Conservation (phyloP, 2,888 invertebrate genomes). For the Gortyna flavago region DNA sequence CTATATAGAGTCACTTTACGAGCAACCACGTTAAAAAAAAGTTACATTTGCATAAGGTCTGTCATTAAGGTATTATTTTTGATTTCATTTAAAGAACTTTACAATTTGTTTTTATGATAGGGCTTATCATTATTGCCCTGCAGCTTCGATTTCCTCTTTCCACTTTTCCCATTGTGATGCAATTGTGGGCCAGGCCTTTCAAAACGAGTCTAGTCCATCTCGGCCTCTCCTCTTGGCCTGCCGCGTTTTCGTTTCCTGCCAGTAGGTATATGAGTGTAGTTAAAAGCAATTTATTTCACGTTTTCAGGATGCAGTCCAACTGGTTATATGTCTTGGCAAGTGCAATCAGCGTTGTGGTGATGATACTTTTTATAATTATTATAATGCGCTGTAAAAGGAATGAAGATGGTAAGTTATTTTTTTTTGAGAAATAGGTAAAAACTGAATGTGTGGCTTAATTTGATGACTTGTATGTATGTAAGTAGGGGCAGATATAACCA, state of each 20-base stretch:
- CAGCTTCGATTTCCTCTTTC: neutral
- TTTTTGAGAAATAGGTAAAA: neutral
- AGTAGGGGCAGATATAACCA: too few species aligned
- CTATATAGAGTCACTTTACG: neutral
- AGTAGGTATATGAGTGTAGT: too few species aligned
- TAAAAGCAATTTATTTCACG: neutral
- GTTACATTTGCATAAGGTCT: neutral
- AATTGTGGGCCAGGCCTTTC: neutral
- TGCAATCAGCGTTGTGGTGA: neutral
- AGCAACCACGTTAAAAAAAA: neutral
- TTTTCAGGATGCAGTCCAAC: conserved; percentile 40
- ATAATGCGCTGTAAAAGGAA: conserved; percentile 25
- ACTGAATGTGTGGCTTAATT: neutral
- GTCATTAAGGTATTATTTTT: neutral
- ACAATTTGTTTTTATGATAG: neutral
- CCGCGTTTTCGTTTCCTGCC: neutral
- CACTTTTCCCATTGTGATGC: neutral
- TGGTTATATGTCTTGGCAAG: conserved; percentile 37
- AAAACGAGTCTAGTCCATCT: neutral
- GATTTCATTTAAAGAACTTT: neutral
- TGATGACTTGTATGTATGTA: neutral
- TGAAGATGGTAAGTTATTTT: conserved; percentile 28
- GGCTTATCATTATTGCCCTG: neutral
- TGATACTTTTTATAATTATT: neutral
- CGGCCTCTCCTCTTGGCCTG: too few species aligned